These are phyloP conservation scores for Byasa hedistus DNA, from an alignment of 2,888 invertebrate genomes.

Conservation along the genomic window DNA sequence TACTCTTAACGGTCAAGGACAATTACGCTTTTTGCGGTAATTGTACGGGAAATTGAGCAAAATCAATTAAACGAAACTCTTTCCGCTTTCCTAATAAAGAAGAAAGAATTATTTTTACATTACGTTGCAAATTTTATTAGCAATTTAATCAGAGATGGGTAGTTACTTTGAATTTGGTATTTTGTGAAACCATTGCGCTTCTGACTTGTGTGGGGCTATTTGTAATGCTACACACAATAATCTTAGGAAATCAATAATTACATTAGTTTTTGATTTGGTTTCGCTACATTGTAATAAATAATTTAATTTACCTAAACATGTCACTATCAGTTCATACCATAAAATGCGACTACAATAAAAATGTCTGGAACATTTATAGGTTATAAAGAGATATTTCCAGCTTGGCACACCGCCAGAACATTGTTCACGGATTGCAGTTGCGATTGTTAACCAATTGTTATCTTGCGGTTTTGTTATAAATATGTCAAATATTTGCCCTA, in stretches of 20 bases:
- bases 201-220: too few species aligned
- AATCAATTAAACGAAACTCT: background rate
- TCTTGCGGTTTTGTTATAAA: slow-evolving; percentile 30
- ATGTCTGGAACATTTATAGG: slow-evolving; percentile 34
- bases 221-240: too few species aligned
- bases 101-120: too few species aligned
- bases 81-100: too few species aligned
- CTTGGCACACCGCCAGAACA: slow-evolving; percentile 44
- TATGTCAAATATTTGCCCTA: slow-evolving; percentile 6
- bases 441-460: slow-evolving; percentile 43
- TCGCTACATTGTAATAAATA: slow-evolving; percentile 10
- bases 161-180: too few species aligned
- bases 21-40: slow-evolving; percentile 1
- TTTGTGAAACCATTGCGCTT: too few species aligned
- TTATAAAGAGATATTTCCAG: slow-evolving; percentile 28
- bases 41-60: background rate
- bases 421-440: slow-evolving; percentile 42
- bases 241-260: too few species aligned
- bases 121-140: too few species aligned
- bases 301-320: slow-evolving; percentile 10
- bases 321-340: slow-evolving; percentile 6
- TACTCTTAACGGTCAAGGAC: background rate
- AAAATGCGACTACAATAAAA: slow-evolving; percentile 21
- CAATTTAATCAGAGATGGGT: too few species aligned
- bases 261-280: background rate